Evolutionary conservation across 2,888 invertebrate species (phyloP).

Genomic region (Odontomyia ornata): DNA sequence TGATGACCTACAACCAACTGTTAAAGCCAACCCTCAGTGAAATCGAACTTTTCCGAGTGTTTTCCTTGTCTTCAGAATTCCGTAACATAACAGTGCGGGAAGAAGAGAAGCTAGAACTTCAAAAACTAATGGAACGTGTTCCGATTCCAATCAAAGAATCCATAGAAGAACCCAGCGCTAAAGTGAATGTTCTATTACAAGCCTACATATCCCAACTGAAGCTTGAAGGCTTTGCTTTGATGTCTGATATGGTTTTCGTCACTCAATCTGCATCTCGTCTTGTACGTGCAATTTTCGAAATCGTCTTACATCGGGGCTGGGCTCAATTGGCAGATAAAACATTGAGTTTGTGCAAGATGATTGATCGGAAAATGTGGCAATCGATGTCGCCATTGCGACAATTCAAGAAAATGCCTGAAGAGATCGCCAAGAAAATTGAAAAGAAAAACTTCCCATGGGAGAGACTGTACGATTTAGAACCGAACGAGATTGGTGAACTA

Average conservation of each 20-base stretch:
- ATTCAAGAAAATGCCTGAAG: conserved; percentile 97
- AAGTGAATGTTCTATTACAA: conserved; percentile 93
- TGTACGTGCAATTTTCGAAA: conserved; percentile 96
- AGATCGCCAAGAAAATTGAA: conserved; percentile 95
- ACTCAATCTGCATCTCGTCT: conserved; percentile 96
- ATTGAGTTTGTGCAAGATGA: conserved; percentile 97
- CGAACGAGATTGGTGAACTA: conserved; percentile 94
- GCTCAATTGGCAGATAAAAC: conserved; percentile 97
- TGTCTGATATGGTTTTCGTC: conserved; percentile 99
- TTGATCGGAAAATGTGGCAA: conserved; percentile 99
- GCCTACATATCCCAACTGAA: conserved; percentile 98
- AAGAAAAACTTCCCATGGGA: conserved; percentile 97
- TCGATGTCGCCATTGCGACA: conserved; percentile 98
- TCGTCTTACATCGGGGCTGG: conserved; percentile 93
- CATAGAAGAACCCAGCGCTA: conserved; percentile 95
- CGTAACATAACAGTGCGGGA: conserved; percentile 90
- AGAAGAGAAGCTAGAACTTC: conserved; percentile 96
- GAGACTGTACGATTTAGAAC: conserved; percentile 93
- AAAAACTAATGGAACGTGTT: conserved; percentile 89
- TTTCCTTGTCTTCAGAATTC: conserved; percentile 97
- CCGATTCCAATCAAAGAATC: conserved; percentile 99
- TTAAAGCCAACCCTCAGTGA: conserved; percentile 96
- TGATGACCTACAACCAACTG: conserved; percentile 95
- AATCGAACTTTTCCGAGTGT: conserved; percentile 97
- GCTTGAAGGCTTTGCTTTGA: conserved; percentile 96